Evolutionary conservation across 2,888 invertebrate genomes (phyloP).

Genomic region (Thereva nobilitata): DNA sequence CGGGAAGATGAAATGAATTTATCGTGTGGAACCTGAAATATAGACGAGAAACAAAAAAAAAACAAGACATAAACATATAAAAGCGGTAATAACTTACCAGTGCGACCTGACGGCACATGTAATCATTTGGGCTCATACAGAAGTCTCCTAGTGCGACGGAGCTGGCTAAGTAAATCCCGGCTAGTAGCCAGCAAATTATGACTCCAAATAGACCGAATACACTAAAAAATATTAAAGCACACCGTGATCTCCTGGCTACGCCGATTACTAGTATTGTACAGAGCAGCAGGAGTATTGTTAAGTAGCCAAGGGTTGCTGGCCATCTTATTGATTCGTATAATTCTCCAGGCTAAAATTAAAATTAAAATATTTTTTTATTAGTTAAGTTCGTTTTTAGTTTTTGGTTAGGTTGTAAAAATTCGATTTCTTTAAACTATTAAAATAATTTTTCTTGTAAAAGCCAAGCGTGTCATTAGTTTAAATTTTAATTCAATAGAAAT

Average conservation of each 20-base stretch:
- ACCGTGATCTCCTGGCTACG: slow-evolving; percentile 68
- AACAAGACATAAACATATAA: too few relatives aligned
- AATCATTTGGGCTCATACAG: slow-evolving; percentile 77
- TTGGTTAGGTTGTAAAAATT: too few relatives aligned
- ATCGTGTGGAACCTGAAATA: too few relatives aligned
- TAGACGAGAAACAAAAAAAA: too few relatives aligned
- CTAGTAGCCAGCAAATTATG: slow-evolving; percentile 78
- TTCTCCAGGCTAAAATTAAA: slow-evolving; percentile 51
- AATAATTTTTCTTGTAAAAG: too few relatives aligned
- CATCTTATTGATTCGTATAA: slow-evolving; percentile 58
- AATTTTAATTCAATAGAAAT: too few relatives aligned
- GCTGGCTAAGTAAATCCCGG: slow-evolving; percentile 82
- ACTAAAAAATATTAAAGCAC: slow-evolving; percentile 86
- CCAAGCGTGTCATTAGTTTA: too few relatives aligned
- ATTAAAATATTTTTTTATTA: background rate
- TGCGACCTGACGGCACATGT: slow-evolving; percentile 57
- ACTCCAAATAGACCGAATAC: slow-evolving; percentile 71
- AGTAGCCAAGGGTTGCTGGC: slow-evolving; percentile 58
- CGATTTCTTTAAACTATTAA: too few relatives aligned
- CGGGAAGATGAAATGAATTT: too few relatives aligned
- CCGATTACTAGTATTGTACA: slow-evolving; percentile 58
- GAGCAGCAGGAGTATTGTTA: slow-evolving; percentile 54
- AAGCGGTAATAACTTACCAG: slow-evolving; percentile 50
- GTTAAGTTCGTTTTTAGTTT: too few relatives aligned
- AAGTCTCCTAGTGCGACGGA: slow-evolving; percentile 85